Evolutionary conservation across 2,888 invertebrate genomes (phyloP).

Genomic region (Nemotelus nigrinus): DNA sequence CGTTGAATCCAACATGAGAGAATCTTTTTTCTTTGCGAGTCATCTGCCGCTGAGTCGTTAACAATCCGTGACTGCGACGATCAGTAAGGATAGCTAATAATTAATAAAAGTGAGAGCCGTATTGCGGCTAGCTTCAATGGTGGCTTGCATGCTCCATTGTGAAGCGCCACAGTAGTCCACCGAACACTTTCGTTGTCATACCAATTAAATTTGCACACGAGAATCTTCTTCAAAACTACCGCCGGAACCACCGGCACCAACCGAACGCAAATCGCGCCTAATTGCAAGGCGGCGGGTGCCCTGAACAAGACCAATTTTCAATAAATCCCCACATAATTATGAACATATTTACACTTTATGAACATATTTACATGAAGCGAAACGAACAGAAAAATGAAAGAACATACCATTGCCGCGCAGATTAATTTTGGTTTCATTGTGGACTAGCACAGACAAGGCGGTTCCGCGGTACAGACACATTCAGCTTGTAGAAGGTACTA

Average conservation of each 20-base stretch:
- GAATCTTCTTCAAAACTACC: background rate
- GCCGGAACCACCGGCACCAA: too few relatives aligned
- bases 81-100: background rate
- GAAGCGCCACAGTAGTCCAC: background rate
- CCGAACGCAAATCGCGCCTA: too few relatives aligned
- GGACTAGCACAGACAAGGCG: background rate
- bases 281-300: too few relatives aligned
- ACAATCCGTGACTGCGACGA: background rate
- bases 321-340: too few relatives aligned
- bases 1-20: too few relatives aligned
- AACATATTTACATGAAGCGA: background rate
- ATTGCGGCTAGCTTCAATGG: background rate
- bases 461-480: too few relatives aligned
- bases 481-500: too few relatives aligned
- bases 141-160: too few relatives aligned
- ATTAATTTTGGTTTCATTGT: background rate
- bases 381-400: background rate
- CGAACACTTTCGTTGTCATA: background rate
- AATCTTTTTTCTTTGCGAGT: too few relatives aligned
- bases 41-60: too few relatives aligned
- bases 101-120: conserved; percentile 28
- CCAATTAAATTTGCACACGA: conserved; percentile 20
- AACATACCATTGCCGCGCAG: background rate
- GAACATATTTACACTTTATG: background rate
- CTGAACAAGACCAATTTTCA: too few relatives aligned